Evolutionary conservation across 2,888 invertebrate species (phyloP), one percentile per base, ranked within the genome.

Genomic region (Pyrgus malvae): DNA sequence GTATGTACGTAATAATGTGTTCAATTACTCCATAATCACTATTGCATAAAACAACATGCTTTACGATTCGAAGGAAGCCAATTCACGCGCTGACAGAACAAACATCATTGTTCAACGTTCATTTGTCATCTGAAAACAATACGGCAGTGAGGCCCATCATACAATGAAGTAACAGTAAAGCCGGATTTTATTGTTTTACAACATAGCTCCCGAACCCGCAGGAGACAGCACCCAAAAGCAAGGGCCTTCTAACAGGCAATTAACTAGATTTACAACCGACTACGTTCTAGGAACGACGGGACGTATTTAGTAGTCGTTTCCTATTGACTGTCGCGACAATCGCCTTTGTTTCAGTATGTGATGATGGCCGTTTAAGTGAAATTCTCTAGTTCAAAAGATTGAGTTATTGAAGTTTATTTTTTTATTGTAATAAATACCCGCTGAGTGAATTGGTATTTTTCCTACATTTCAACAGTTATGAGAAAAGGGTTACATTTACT

Each of bases 171-270:
- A 83, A 84, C 82, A 79, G 83, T 81, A 81, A 72, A 78, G 73
- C 76, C 78, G 76, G 74, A 72, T 76, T 87, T 87, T 85, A 88
- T 89, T 88, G 84, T 87, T 88, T 88, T 86, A 89, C 79, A 64
- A 69, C 77, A 16, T 57, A 66, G 86, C 87, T 86, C 77, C 86
- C 71, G 86, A 74, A 80, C 78, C 83, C 78, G 76, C 83, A 85
- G 89, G 87, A 86, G 88, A 87, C 70, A 80, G 80, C 78, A 76
- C 70, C 85, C 82, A 77, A 76, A 80, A 69, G 68, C 73, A 74
- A 78, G 77, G 77, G 75, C 69, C 65, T 73, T 76, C 66, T 63
- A 76, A 71, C 69, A 66, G 72, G 83, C 81, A 80, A 83, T 87
- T 84, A 84, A 83, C 72, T 78, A 84, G 85, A 90, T 90, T 90